These are phyloP conservation scores for Pogonognathellus flavescens DNA, from an alignment of 1,140 invertebrate species.

Conservation along the genomic window DNA sequence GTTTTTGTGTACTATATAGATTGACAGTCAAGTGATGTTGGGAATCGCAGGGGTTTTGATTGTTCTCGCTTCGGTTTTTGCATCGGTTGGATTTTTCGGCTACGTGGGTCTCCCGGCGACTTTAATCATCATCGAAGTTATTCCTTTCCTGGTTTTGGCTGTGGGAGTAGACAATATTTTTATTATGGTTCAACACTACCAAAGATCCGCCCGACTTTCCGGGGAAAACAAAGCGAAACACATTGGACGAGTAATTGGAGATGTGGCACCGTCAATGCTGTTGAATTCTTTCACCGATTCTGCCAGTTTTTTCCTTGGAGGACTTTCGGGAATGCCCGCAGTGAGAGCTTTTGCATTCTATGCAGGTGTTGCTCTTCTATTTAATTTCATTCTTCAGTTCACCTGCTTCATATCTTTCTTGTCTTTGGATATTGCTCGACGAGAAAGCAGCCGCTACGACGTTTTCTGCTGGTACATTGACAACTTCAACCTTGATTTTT, in stretches of 20 bases:
- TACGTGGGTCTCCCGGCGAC: slow-evolving; percentile 83
- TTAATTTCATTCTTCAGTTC: slow-evolving; percentile 92
- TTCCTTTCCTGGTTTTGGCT: slow-evolving; percentile 93
- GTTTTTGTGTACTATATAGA: slow-evolving; percentile 72
- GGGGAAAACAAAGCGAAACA: slow-evolving; percentile 74
- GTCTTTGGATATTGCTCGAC: slow-evolving; percentile 81
- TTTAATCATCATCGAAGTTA: slow-evolving; percentile 90
- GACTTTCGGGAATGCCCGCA: slow-evolving; percentile 90
- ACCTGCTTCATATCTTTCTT: slow-evolving; percentile 89
- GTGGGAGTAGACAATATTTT: slow-evolving; percentile 99
- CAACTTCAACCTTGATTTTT: too few relatives aligned
- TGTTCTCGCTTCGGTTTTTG: slow-evolving; percentile 84
- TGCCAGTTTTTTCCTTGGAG: slow-evolving; percentile 88
- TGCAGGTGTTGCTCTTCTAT: slow-evolving; percentile 83
- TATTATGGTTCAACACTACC: slow-evolving; percentile 92
- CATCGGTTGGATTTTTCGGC: slow-evolving; percentile 87
- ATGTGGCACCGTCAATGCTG: slow-evolving; percentile 90
- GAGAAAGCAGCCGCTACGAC: slow-evolving; percentile 71
- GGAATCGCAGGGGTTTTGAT: slow-evolving; percentile 91
- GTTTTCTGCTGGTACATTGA: slow-evolving; percentile 64
- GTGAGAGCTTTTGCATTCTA: slow-evolving; percentile 92
- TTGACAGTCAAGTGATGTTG: slow-evolving; percentile 94
- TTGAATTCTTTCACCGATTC: slow-evolving; percentile 88
- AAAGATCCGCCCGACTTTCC: slow-evolving; percentile 73
- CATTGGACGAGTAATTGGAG: slow-evolving; percentile 81